These are phyloP conservation scores for Aurelia aurita complex sp. Pacific DNA, from an alignment of 30 jellyfish, hydroid and myxozoan species.

Conservation along the genomic window DNA sequence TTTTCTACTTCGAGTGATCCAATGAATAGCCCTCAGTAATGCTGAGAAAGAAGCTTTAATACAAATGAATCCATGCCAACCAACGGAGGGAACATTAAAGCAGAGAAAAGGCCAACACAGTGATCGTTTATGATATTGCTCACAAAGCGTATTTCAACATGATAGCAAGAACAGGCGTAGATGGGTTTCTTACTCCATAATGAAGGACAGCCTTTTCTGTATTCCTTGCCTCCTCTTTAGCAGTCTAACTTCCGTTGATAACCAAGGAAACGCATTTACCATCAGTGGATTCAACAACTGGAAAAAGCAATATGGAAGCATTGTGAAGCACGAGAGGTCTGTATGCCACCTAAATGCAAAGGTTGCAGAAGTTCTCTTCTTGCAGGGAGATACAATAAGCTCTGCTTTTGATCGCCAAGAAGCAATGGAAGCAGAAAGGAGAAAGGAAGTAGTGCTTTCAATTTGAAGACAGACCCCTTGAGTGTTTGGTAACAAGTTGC, in stretches of 20 bases:
- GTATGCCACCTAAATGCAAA: slow-evolving; percentile 53
- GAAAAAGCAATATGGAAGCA: slow-evolving; percentile 69
- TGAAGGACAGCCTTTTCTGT: slow-evolving; percentile 47
- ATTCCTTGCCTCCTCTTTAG: slow-evolving; percentile 45
- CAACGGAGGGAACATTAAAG: slow-evolving; percentile 39
- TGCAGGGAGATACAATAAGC: slow-evolving; percentile 37
- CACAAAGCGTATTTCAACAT: slow-evolving; percentile 48
- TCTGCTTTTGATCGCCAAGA: slow-evolving; percentile 34
- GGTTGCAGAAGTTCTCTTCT: slow-evolving; percentile 63
- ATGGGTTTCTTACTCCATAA: slow-evolving; percentile 60
- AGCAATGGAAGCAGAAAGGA: slow-evolving; percentile 39
- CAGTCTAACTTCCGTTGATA: slow-evolving; percentile 39
- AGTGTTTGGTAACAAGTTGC: too few relatives aligned
- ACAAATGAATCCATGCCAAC: slow-evolving; percentile 50
- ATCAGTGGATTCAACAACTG: slow-evolving; percentile 53
- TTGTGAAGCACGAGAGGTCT: slow-evolving; percentile 63
- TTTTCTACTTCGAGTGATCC: too few relatives aligned
- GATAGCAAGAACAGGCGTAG: slow-evolving; percentile 48
- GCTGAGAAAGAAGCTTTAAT: slow-evolving; percentile 53
- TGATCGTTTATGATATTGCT: slow-evolving; percentile 23
- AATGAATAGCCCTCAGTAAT: slow-evolving; percentile 26
- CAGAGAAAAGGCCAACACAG: slow-evolving; percentile 36
- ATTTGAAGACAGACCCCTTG: neutral
- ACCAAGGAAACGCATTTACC: slow-evolving; percentile 56
- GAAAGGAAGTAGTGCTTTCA: slow-evolving; percentile 29